Percentiles rank a stretch among this genome's conserved stretches.
These are phyloP conservation scores for Oligia latruncula DNA, from an alignment of 2,888 invertebrate species.

Conservation along the genomic window DNA sequence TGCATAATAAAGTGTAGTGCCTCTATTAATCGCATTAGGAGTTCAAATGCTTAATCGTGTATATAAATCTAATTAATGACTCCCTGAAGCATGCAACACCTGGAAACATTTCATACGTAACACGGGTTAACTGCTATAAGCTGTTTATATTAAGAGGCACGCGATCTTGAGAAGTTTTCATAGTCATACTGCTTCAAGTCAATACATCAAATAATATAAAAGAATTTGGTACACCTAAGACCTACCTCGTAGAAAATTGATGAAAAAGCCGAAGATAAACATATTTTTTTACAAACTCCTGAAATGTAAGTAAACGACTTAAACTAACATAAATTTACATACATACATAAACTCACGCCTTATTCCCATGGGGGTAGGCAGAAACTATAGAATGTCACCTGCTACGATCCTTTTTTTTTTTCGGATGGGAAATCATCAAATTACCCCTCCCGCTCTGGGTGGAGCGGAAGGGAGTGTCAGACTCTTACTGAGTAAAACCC, in stretches of 20 bases:
- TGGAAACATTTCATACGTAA: slow-evolving; percentile 64
- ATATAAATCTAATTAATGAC: slow-evolving; percentile 71
- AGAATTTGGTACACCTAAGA: not conserved
- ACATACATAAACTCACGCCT: too few relatives aligned
- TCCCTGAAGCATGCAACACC: slow-evolving; percentile 65
- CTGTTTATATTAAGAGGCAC: slow-evolving; percentile 61
- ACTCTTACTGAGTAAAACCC: too few relatives aligned
- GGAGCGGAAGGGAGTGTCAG: too few relatives aligned
- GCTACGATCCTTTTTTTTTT: too few relatives aligned
- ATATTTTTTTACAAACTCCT: too few relatives aligned
- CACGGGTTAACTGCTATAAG: slow-evolving; percentile 60
- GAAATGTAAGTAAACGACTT: not conserved
- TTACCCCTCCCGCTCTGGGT: too few relatives aligned
- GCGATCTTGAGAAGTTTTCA: slow-evolving; percentile 51
- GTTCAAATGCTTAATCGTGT: slow-evolving; percentile 64
- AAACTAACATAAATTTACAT: not conserved
- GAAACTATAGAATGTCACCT: too few relatives aligned
- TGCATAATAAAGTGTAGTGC: slow-evolving; percentile 53
- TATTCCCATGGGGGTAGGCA: too few relatives aligned
- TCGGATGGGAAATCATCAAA: too few relatives aligned
- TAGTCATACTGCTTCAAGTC: not conserved
- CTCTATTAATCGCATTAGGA: slow-evolving; percentile 62
- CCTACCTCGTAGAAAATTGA: not conserved
- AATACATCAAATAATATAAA: not conserved
- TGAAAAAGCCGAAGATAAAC: not conserved